phyloP scores from a whole-genome alignment of 1,140 invertebrate genomes.

The Metaphire vulgaris region DNA sequence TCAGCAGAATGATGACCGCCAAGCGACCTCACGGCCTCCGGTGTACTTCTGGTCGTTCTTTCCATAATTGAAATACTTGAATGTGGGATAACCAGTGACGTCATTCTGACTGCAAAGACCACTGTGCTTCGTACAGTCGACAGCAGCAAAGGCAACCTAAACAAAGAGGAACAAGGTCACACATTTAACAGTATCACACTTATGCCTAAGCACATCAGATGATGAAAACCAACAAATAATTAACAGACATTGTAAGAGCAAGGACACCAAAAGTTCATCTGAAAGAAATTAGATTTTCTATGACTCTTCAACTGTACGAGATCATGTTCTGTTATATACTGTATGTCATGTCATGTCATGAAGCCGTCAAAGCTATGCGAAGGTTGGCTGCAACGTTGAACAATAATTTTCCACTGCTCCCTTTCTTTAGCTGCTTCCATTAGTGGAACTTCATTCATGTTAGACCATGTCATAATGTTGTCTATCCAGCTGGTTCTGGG shows the following conservation, averaged over 20 bases:
- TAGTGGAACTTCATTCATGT: no score
- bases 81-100: slow-evolving; percentile 76
- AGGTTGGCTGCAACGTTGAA: no score
- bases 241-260: not conserved
- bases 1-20: not conserved
- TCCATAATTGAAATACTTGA: slow-evolving; percentile 78
- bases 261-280: not conserved
- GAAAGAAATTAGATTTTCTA: no score
- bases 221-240: not conserved
- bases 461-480: no score
- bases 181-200: not conserved
- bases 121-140: slow-evolving; percentile 70
- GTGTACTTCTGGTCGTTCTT: slow-evolving; percentile 65
- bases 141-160: slow-evolving; percentile 68
- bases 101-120: slow-evolving; percentile 63
- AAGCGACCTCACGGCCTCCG: slow-evolving; percentile 62
- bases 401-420: no score
- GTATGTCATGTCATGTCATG: no score
- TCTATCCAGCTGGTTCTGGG: no score
- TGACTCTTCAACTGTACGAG: no score
- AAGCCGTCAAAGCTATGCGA: no score
- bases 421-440: no score
- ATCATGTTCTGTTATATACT: no score
- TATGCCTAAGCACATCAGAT: no score
- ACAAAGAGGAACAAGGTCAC: slow-evolving; percentile 26